Conservation (phyloP, 2,797 vertebrate species). For the Crocidura indochinensis region DNA sequence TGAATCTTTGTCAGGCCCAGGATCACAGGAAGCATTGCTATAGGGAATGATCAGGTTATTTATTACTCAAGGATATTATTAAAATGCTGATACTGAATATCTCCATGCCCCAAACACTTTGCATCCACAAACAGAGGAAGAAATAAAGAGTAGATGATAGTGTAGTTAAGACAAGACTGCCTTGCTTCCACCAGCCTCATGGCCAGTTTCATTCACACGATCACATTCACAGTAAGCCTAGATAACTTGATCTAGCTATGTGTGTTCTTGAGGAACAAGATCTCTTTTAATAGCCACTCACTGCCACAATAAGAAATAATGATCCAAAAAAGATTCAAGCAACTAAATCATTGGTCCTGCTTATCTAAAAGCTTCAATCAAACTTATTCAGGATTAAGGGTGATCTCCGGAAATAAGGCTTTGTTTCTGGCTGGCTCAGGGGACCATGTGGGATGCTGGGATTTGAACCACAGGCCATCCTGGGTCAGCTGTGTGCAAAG, state of each 20-base stretch:
- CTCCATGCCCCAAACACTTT: neutral
- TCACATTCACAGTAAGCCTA: neutral
- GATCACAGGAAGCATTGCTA: constrained; percentile 14
- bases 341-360: constrained; percentile 58
- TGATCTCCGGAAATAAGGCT: neutral
- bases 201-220: constrained; percentile 19
- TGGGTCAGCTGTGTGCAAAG: neutral
- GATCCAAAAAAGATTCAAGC: constrained; percentile 33
- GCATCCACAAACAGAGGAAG: neutral
- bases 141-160: neutral
- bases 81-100: constrained; percentile 20
- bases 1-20: constrained; percentile 67
- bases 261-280: constrained; percentile 12
- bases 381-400: constrained; percentile 50
- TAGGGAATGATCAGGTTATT: neutral
- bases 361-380: constrained; percentile 19
- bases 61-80: neutral
- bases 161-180: neutral
- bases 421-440: neutral
- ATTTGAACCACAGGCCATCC: too few relatives aligned
- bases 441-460: too few relatives aligned
- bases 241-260: neutral
- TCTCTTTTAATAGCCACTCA: constrained; percentile 33
- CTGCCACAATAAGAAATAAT: constrained; percentile 47
- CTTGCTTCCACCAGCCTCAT: neutral